A percentile compares a stretch with the other conserved stretches of the same genome.
Evolutionary conservation across 2,797 vertebrate species (phyloP).

Genomic region (Lagodon rhomboides): DNA sequence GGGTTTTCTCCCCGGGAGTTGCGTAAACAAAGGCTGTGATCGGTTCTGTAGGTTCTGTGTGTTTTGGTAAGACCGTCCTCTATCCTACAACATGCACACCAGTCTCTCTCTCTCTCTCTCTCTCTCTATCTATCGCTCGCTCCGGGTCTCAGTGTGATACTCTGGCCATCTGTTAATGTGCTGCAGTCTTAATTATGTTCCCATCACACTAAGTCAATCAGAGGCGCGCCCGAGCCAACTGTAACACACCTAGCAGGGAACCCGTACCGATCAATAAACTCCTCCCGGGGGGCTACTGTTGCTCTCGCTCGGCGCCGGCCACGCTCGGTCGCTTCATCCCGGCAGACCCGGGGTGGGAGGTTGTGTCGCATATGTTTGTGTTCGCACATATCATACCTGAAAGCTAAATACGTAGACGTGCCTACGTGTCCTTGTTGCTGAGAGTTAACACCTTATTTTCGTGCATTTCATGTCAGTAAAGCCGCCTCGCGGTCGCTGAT

Average conservation of each 20-base stretch:
- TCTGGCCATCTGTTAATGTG: conserved; percentile 70
- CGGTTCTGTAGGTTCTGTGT: neutral
- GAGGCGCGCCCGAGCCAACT: conserved; percentile 50
- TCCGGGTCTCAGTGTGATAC: conserved; percentile 43
- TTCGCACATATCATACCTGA: conserved; percentile 10
- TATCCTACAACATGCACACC: conserved; percentile 19
- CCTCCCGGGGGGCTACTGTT: conserved; percentile 35
- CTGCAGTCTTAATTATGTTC: conserved; percentile 81
- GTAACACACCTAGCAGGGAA: conserved; percentile 44
- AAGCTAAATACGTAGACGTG: conserved; percentile 8
- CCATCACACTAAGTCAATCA: conserved; percentile 75
- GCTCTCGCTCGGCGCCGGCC: conserved; percentile 40
- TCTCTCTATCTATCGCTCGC: conserved; percentile 11
- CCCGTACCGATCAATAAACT: conserved; percentile 67
- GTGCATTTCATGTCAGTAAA: neutral
- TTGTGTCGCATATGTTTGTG: conserved; percentile 15
- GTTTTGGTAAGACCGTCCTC: neutral
- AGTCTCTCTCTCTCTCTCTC: conserved; percentile 21
- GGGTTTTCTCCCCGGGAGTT: too few species aligned
- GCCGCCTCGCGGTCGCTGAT: neutral
- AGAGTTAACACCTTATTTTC: neutral
- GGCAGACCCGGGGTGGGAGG: neutral
- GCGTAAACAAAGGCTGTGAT: too few species aligned
- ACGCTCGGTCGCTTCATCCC: conserved; percentile 10
- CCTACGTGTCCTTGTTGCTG: neutral